Percentiles rank a stretch among this genome's conserved stretches.
phyloP scores from a whole-genome alignment of 2,888 invertebrate species.

The Pemphredon lugubris region DNA sequence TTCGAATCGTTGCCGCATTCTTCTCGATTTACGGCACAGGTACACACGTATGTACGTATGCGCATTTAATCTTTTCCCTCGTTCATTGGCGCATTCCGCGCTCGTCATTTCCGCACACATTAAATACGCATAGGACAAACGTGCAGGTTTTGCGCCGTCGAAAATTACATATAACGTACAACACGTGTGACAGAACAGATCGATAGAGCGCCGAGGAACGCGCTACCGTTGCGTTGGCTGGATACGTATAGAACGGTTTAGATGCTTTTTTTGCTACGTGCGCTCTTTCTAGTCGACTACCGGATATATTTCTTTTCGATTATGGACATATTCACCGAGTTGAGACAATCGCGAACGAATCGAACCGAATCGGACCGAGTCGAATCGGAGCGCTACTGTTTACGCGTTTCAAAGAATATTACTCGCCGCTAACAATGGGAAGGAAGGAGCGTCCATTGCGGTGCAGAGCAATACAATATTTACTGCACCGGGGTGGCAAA shows the following conservation, averaged over 20 bases:
- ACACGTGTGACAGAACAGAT: constrained; percentile 16
- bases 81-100: constrained; percentile 1
- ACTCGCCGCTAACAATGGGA: constrained; percentile 49
- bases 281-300: constrained; percentile 37
- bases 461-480: constrained; percentile 47
- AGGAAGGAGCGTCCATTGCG: constrained; percentile 29
- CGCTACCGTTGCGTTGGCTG: constrained; percentile 5
- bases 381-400: no score
- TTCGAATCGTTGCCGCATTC: no score
- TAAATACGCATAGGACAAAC: neutral
- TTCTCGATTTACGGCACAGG: no score
- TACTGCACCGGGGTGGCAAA: constrained; percentile 48
- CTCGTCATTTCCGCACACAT: constrained; percentile 31
- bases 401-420: constrained; percentile 39
- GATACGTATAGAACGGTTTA: constrained; percentile 1
- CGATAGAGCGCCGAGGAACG: constrained; percentile 15
- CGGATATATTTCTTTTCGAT: constrained; percentile 18
- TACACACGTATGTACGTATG: neutral
- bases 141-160: neutral
- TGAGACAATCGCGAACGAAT: neutral
- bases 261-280: constrained; percentile 39
- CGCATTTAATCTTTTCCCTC: constrained; percentile 20
- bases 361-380: neutral
- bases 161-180: neutral
- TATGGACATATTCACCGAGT: constrained; percentile 8